phyloP scores from a whole-genome alignment of 2,888 invertebrate species.

The Eupsilia transversa region DNA sequence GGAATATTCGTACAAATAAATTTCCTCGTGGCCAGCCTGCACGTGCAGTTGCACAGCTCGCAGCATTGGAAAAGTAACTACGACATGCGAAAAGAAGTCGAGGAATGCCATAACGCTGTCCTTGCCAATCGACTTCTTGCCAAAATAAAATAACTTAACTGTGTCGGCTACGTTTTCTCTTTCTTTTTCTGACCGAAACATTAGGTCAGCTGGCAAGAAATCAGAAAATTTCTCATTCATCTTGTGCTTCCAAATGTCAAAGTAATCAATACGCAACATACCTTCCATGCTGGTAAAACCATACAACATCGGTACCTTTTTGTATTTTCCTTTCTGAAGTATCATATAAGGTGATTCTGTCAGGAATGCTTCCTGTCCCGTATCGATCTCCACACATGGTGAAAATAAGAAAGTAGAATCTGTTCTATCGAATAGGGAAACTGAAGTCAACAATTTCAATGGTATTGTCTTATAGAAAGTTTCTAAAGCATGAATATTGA shows the following conservation, averaged over 20 bases:
- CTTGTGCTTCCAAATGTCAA: constrained; percentile 69
- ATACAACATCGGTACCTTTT: constrained; percentile 74
- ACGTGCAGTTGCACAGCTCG: constrained; percentile 71
- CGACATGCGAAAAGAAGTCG: constrained; percentile 72
- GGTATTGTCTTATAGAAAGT: constrained; percentile 74
- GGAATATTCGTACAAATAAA: constrained; percentile 76
- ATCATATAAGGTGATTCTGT: constrained; percentile 73
- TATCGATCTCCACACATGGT: constrained; percentile 65
- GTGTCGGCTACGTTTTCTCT: constrained; percentile 67
- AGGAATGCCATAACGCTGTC: constrained; percentile 69
- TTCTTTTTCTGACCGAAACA: constrained; percentile 68
- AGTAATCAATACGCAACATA: constrained; percentile 66
- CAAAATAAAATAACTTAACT: constrained; percentile 75
- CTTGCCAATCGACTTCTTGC: constrained; percentile 62
- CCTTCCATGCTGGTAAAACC: constrained; percentile 81
- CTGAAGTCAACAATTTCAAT: constrained; percentile 66
- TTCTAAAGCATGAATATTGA: constrained; percentile 75
- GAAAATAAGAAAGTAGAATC: constrained; percentile 67
- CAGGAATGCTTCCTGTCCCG: constrained; percentile 68
- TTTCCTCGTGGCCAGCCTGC: constrained; percentile 71
- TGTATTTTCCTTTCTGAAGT: constrained; percentile 68
- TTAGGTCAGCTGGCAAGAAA: constrained; percentile 77
- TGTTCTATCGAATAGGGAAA: constrained; percentile 51
- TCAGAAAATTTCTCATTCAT: constrained; percentile 80
- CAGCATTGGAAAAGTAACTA: constrained; percentile 68